Evolutionary conservation across 2,113 vertebrate genomes (phyloP), one percentile per base, ranked within the genome.

Genomic region (Varanus salvator): DNA sequence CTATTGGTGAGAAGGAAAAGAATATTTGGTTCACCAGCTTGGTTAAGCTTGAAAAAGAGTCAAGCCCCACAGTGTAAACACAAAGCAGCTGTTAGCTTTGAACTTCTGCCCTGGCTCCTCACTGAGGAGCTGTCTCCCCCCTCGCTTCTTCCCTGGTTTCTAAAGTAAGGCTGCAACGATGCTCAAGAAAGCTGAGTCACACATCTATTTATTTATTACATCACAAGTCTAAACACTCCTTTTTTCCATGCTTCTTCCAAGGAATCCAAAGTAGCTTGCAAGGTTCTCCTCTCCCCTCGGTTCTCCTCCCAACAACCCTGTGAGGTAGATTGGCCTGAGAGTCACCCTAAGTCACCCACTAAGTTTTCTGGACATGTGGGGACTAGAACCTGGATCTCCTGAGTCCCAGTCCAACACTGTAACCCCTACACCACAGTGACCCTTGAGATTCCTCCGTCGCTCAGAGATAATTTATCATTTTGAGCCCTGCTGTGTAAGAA

Each of bases 11-110:
- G 93, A 88, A 92, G 84, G 92, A 93, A 94, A 95, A 93, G 93
- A 95, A 88, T 90, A 91, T 92, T 95, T 92, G 91, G 74, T 94
- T 97, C 93, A 96, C 96, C 91, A 91, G 93, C 96, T 97, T 94
- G 94, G 96, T 95, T 96, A 97, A 96, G 97, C 96, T 96, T 97
- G 93, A 96, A 96, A 97, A 96, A 95, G 95, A 96, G 96, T 96
- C 95, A 93, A 97, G 94, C 90, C 95, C 87, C 93, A 93, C 68
- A 93, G 96, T 96, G 96, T 97, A 97, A 97, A 97, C 92, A 98
- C 97, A 97, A 98, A 95, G 85, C 96, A 97, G 97, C 97, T 98
- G 97, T 96, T 96, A 95, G 96, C 94, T 94, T 92, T 94, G 95
- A 96, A 90, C 89, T 92, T 44, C 91, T 94, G 90, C 93, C 21